Conservation (phyloP, 2,797 vertebrate genomes). For the Poecile montanus region DNA sequence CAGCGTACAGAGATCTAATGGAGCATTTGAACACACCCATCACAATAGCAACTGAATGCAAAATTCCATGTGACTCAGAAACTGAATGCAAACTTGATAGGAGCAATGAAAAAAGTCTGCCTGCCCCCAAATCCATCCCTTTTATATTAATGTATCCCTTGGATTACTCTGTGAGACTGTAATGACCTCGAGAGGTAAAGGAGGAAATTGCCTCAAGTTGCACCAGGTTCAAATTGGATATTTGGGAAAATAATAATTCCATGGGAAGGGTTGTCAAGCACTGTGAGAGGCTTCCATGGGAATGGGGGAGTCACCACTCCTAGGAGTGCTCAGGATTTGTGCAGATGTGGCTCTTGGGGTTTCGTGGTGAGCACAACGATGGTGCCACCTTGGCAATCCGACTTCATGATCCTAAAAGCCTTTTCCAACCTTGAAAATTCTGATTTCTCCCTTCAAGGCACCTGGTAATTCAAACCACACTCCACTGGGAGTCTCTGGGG, state of each 20-base stretch:
- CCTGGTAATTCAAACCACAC: neutral
- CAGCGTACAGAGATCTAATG: neutral
- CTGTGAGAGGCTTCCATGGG: neutral
- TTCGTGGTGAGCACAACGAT: neutral
- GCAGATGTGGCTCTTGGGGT: neutral
- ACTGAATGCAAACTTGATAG: neutral
- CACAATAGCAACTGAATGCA: neutral
- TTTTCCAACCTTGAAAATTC: neutral
- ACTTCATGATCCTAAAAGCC: neutral
- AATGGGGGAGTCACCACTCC: neutral
- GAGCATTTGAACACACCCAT: neutral
- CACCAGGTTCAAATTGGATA: neutral
- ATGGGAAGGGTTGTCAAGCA: neutral
- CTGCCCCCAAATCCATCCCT: neutral
- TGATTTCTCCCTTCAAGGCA: neutral
- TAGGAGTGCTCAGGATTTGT: neutral
- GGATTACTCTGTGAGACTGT: neutral
- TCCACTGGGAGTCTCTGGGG: neutral
- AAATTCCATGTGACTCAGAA: neutral
- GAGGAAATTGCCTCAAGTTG: neutral
- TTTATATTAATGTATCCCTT: no score
- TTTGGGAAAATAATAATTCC: neutral
- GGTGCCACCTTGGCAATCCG: fast-evolving
- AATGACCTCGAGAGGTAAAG: neutral
- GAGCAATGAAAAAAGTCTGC: neutral